Evolutionary conservation across 1,140 invertebrate species (phyloP).

Genomic region (Drosophila trapezifrons): DNA sequence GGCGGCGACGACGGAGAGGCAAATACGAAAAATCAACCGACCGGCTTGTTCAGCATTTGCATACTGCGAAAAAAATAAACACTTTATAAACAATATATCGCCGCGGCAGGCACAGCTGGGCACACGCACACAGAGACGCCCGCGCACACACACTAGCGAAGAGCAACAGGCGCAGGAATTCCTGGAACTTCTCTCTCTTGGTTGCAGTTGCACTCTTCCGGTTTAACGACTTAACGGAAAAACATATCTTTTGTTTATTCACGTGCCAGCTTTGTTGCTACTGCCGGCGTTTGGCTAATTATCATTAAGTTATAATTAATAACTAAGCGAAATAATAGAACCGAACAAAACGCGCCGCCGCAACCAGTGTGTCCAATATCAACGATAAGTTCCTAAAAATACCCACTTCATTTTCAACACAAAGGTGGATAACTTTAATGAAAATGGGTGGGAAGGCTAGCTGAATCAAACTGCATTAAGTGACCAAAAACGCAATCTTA

Average conservation of each 20-base stretch:
- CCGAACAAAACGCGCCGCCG: slow-evolving; percentile 47
- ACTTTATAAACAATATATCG: slow-evolving; percentile 71
- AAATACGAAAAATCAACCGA: slow-evolving; percentile 48
- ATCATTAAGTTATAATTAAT: not conserved
- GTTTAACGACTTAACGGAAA: not conserved
- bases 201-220: slow-evolving; percentile 8
- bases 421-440: not conserved
- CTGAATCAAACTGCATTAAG: too few relatives aligned
- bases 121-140: slow-evolving; percentile 31
- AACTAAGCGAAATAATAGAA: slow-evolving; percentile 16
- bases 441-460: not conserved
- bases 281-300: not conserved
- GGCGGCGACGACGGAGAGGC: slow-evolving; percentile 1
- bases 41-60: slow-evolving; percentile 72
- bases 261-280: not conserved
- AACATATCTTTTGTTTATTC: not conserved
- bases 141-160: slow-evolving; percentile 26
- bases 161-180: slow-evolving; percentile 66
- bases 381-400: not conserved
- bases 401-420: not conserved
- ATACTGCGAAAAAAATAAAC: slow-evolving; percentile 57
- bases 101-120: slow-evolving; percentile 61
- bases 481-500: too few relatives aligned
- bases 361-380: slow-evolving; percentile 16
- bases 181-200: slow-evolving; percentile 25